These are phyloP conservation scores for Capricornis sumatraensis DNA, from an alignment of 2,113 vertebrate species.

Conservation along the genomic window DNA sequence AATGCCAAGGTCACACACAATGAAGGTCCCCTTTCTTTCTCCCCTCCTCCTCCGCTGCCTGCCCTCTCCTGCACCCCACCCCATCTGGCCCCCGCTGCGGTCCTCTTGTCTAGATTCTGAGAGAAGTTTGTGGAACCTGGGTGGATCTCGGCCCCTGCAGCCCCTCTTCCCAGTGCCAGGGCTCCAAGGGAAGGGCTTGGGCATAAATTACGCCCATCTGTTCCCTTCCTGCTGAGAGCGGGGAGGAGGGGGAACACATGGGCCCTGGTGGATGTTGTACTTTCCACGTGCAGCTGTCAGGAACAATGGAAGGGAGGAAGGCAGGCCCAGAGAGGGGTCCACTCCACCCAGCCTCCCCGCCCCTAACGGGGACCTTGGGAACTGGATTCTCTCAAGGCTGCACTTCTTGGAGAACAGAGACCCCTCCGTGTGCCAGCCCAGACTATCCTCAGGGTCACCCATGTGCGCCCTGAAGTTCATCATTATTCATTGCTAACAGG, in stretches of 20 bases:
- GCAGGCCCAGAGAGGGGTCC: neutral
- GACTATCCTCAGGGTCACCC: neutral
- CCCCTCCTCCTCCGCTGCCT: neutral
- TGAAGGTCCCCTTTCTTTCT: neutral
- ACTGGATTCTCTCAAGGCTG: neutral
- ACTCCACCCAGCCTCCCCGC: constrained; percentile 1
- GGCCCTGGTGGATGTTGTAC: constrained; percentile 42
- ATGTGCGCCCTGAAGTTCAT: neutral
- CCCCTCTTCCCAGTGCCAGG: constrained; percentile 50
- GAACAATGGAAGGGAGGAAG: constrained; percentile 63
- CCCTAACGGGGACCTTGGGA: neutral
- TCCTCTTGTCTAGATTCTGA: neutral
- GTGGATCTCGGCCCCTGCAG: constrained; percentile 53
- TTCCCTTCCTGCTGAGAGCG: constrained; percentile 62
- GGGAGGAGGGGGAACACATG: constrained; percentile 37
- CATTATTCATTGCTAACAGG: neutral
- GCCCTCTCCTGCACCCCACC: neutral
- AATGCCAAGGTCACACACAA: neutral
- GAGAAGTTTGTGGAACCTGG: constrained; percentile 51
- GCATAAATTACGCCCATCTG: constrained; percentile 76
- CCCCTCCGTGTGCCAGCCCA: neutral
- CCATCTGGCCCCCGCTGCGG: neutral
- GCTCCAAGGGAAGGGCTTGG: constrained; percentile 55
- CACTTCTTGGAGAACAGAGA: neutral
- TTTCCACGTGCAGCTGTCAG: constrained; percentile 37